Evolutionary conservation across 2,113 vertebrate genomes (phyloP).

Genomic region (Anseranas semipalmata): DNA sequence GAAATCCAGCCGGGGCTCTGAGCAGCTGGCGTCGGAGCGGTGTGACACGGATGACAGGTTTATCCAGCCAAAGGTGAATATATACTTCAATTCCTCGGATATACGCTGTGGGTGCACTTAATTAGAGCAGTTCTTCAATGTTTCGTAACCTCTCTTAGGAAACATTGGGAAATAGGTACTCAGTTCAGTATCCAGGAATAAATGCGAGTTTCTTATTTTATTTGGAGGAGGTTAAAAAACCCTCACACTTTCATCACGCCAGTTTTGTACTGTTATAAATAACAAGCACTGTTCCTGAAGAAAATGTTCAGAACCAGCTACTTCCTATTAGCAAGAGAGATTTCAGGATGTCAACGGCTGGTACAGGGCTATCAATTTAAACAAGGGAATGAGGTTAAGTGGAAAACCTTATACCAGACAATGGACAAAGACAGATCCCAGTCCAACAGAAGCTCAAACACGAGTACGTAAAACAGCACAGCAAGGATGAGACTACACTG

Average conservation of each 20-base stretch:
- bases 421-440: neutral
- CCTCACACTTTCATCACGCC: neutral
- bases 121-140: neutral
- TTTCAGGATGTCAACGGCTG: neutral
- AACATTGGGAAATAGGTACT: neutral
- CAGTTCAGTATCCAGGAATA: neutral
- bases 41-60: neutral
- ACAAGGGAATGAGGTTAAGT: neutral
- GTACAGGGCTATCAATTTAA: neutral
- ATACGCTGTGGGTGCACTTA: neutral
- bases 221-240: neutral
- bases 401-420: neutral
- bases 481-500: accelerated
- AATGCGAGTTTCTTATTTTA: neutral
- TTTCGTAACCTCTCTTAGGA: neutral
- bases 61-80: neutral
- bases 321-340: neutral
- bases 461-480: neutral
- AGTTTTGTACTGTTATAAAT: neutral
- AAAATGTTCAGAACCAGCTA: neutral
- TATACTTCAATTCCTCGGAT: neutral
- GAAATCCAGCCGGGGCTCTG: accelerated
- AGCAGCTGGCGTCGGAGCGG: neutral
- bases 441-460: neutral
- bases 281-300: neutral